A percentile compares a stretch with the other conserved stretches of the same genome.
Evolutionary conservation across 1,140 invertebrate genomes (phyloP).

Genomic region (Aphaenogaster floridana): DNA sequence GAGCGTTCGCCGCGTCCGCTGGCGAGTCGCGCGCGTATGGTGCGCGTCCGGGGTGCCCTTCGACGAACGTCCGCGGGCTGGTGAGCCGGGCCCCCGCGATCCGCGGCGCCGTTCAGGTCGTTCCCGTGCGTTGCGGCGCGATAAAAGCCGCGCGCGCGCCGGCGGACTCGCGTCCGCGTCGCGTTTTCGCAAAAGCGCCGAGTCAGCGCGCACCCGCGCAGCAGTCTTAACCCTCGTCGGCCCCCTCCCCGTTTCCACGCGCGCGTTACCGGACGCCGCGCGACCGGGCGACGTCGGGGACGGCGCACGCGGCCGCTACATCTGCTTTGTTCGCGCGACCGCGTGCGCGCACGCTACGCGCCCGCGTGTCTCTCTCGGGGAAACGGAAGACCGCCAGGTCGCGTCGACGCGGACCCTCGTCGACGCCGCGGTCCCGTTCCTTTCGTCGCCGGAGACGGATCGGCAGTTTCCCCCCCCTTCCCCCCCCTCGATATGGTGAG

Average conservation of each 20-base stretch:
- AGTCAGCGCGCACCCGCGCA: slow-evolving; percentile 74
- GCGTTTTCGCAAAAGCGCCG: slow-evolving; percentile 70
- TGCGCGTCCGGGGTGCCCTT: background rate
- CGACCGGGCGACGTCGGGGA: background rate
- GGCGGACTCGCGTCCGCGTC: background rate
- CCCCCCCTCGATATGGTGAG: background rate
- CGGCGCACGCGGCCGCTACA: background rate
- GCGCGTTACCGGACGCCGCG: background rate
- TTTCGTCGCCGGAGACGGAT: background rate
- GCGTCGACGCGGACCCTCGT: background rate
- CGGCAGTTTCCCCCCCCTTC: no score
- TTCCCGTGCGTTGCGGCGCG: no score
- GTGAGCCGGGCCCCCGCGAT: background rate
- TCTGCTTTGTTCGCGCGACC: slow-evolving; percentile 58
- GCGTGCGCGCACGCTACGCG: slow-evolving; percentile 56
- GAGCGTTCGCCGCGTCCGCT: background rate
- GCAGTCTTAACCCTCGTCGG: slow-evolving; percentile 18
- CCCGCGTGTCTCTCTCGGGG: slow-evolving; percentile 53
- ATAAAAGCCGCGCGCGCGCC: background rate
- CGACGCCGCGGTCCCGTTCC: background rate
- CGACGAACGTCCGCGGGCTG: background rate
- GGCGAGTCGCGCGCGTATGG: background rate
- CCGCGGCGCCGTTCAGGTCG: background rate
- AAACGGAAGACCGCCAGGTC: background rate
- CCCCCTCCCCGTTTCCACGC: background rate